Percentiles rank a stretch among this genome's conserved stretches.
These are phyloP conservation scores for Thaleichthys pacificus DNA, from an alignment of 2,797 vertebrate genomes.

Conservation along the genomic window DNA sequence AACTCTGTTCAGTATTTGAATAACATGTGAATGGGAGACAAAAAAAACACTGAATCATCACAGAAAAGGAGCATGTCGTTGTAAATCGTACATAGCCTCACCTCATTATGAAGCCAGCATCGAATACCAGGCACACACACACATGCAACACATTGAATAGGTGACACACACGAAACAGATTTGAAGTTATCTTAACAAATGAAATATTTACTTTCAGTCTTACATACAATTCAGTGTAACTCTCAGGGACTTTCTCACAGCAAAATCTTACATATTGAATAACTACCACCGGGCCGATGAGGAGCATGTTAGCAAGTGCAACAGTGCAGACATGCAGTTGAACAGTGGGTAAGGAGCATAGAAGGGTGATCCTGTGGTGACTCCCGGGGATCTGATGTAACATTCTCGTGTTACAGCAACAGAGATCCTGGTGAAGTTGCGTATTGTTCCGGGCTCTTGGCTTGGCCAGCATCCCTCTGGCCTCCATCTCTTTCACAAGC, in stretches of 20 bases:
- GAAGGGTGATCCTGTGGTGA: slow-evolving; percentile 57
- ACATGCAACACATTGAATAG: slow-evolving; percentile 11
- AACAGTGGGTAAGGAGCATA: slow-evolving; percentile 30
- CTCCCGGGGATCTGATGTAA: slow-evolving; percentile 55
- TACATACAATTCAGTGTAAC: not conserved
- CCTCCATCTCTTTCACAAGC: not conserved
- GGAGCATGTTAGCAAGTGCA: not conserved
- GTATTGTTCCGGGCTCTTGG: slow-evolving; percentile 53
- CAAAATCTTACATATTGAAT: not conserved
- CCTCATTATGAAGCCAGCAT: not conserved
- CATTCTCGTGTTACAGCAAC: slow-evolving; percentile 39
- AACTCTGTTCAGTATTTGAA: slow-evolving; percentile 63
- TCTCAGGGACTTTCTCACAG: not conserved
- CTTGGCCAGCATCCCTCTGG: slow-evolving; percentile 27
- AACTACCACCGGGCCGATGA: slow-evolving; percentile 9
- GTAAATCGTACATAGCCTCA: slow-evolving; percentile 35
- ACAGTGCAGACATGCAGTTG: slow-evolving; percentile 10
- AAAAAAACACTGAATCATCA: slow-evolving; percentile 31
- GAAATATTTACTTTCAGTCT: not conserved
- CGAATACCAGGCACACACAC: not conserved
- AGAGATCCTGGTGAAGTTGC: slow-evolving; percentile 55
- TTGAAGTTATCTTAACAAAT: not conserved
- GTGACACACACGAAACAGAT: not conserved
- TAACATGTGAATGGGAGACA: slow-evolving; percentile 57
- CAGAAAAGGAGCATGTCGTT: slow-evolving; percentile 37